A percentile compares a stretch with the other conserved stretches of the same genome.
These are phyloP conservation scores for Callopanchax toddi DNA, from an alignment of 2,113 vertebrate species.

Conservation along the genomic window DNA sequence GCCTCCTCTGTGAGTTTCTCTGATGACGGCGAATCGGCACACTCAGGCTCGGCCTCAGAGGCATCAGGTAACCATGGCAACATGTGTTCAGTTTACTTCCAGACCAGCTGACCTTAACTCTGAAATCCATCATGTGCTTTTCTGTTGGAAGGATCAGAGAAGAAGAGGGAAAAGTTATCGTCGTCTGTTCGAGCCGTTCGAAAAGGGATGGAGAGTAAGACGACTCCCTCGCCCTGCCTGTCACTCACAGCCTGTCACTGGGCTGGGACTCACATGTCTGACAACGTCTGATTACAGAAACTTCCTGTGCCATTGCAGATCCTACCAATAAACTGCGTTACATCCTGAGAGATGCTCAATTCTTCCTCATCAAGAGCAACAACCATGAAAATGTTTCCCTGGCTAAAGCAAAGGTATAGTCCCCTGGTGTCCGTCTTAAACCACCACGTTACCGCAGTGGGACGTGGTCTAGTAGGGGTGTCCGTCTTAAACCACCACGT, in stretches of 20 bases:
- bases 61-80: constrained; percentile 84
- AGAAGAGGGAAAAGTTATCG: constrained; percentile 98
- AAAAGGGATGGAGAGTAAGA: constrained; percentile 87
- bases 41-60: constrained; percentile 90
- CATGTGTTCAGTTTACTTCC: background rate
- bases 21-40: constrained; percentile 90
- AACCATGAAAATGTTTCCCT: constrained; percentile 98
- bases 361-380: constrained; percentile 99
- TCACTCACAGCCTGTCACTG: constrained; percentile 79
- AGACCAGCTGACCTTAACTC: too few relatives aligned
- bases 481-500: too few relatives aligned
- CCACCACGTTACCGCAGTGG: too few relatives aligned
- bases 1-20: constrained; percentile 93
- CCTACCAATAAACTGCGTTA: constrained; percentile 95
- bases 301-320: constrained; percentile 77
- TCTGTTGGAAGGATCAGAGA: constrained; percentile 89
- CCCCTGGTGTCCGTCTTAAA: too few relatives aligned
- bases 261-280: too few relatives aligned
- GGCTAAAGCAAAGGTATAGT: constrained; percentile 94
- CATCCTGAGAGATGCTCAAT: constrained; percentile 92
- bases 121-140: constrained; percentile 3
- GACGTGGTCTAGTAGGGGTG: too few relatives aligned
- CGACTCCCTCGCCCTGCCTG: background rate
- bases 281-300: background rate
- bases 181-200: constrained; percentile 98